Conservation (phyloP, 1,140 invertebrate genomes). For the Cotesia chilonis region DNA sequence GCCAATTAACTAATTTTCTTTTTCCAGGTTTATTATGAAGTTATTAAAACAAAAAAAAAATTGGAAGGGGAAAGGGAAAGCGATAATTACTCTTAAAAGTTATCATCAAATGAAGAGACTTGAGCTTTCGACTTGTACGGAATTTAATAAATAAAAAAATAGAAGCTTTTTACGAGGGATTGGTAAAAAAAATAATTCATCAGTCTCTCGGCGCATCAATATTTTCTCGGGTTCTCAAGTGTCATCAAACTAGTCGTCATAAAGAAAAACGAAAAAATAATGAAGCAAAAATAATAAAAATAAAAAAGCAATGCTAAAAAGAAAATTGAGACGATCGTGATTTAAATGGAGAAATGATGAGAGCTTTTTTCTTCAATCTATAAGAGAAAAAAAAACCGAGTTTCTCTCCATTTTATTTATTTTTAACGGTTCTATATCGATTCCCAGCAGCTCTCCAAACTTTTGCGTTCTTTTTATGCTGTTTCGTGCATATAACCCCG, state of each 20-base stretch:
- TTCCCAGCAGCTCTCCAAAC: background rate
- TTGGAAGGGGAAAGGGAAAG: background rate
- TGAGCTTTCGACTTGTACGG: background rate
- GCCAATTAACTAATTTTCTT: background rate
- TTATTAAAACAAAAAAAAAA: background rate
- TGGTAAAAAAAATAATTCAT: conserved; percentile 12
- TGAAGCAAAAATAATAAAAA: background rate
- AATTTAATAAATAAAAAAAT: conserved; percentile 10
- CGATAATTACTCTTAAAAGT: background rate
- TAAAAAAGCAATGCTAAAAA: background rate
- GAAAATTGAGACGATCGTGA: conserved; percentile 6
- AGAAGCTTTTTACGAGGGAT: background rate
- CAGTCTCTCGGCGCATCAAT: background rate
- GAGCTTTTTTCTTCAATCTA: conserved; percentile 11
- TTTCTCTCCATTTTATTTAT: conserved; percentile 16
- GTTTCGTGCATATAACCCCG: conserved; percentile 15
- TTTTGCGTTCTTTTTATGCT: conserved; percentile 18
- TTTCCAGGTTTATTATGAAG: background rate
- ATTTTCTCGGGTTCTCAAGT: conserved; percentile 24
- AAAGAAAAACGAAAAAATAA: conserved; percentile 1
- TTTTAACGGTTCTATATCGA: conserved; percentile 8
- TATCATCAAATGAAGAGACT: background rate
- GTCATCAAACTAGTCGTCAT: conserved; percentile 1
- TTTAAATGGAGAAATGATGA: conserved; percentile 17
- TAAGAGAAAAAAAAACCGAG: conserved; percentile 7